Evolutionary conservation across 2,113 vertebrate species (phyloP).

Genomic region (Polypterus bichir): DNA sequence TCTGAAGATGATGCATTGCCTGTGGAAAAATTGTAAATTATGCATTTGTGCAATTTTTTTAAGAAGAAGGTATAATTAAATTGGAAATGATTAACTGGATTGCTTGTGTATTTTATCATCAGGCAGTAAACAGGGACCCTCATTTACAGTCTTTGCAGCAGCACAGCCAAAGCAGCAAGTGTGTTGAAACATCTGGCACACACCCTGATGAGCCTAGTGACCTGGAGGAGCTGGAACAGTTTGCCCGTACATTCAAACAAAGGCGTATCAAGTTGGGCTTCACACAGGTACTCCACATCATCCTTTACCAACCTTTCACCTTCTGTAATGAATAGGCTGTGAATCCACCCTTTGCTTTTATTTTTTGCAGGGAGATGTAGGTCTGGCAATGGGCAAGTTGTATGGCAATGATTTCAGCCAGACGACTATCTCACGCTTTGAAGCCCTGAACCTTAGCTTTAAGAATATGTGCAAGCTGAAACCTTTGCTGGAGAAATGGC

Average conservation of each 20-base stretch:
- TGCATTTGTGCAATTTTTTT: too few species aligned
- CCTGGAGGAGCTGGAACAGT: slow-evolving; percentile 83
- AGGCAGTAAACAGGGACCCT: too few species aligned
- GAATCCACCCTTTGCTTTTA: neutral
- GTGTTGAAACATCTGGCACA: slow-evolving; percentile 35
- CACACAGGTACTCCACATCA: slow-evolving; percentile 58
- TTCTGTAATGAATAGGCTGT: neutral
- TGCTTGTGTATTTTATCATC: too few species aligned
- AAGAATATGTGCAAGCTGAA: slow-evolving; percentile 96
- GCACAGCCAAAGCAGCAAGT: slow-evolving; percentile 46
- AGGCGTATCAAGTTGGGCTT: slow-evolving; percentile 86
- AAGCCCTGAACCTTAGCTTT: slow-evolving; percentile 87
- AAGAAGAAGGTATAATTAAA: too few species aligned
- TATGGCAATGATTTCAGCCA: slow-evolving; percentile 91
- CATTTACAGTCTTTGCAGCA: slow-evolving; percentile 24
- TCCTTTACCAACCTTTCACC: neutral
- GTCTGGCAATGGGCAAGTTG: slow-evolving; percentile 85
- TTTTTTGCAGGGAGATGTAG: slow-evolving; percentile 65
- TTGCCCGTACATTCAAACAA: slow-evolving; percentile 86
- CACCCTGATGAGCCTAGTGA: slow-evolving; percentile 83
- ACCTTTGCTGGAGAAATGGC: slow-evolving; percentile 85
- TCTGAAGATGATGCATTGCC: too few species aligned
- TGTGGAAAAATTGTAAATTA: too few species aligned
- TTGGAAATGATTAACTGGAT: too few species aligned
- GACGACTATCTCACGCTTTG: slow-evolving; percentile 86